Evolutionary conservation across 1,140 invertebrate species (phyloP).

Genomic region (Cyclargus thomasi): DNA sequence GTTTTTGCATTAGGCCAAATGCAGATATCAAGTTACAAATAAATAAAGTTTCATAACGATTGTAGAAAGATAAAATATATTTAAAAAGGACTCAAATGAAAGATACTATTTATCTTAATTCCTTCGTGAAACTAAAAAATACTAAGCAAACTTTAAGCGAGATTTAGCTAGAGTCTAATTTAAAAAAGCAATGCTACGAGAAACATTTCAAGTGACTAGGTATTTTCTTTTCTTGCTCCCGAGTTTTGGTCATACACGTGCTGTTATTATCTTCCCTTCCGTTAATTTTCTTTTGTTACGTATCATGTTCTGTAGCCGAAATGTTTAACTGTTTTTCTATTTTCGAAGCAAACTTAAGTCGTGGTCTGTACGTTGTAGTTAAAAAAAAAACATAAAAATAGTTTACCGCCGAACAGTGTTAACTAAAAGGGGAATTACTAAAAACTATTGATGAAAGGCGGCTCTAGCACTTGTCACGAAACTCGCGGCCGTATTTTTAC

Average conservation of each 20-base stretch:
- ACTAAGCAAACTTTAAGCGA: background rate
- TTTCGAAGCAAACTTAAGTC: too few relatives aligned
- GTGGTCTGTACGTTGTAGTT: too few relatives aligned
- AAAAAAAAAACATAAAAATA: too few relatives aligned
- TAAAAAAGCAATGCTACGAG: background rate
- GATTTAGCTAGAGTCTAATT: background rate
- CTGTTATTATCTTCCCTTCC: background rate
- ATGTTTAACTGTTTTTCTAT: too few relatives aligned
- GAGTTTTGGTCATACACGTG: constrained; percentile 1
- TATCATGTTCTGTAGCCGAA: background rate
- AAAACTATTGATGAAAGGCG: too few relatives aligned
- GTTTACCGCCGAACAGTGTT: too few relatives aligned
- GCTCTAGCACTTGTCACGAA: too few relatives aligned
- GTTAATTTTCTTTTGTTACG: background rate
- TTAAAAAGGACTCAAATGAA: background rate
- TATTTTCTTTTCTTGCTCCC: constrained; percentile 6
- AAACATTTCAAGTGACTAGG: background rate
- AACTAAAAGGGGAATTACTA: too few relatives aligned
- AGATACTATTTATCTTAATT: background rate
- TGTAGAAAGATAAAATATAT: background rate
- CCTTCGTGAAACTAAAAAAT: background rate
- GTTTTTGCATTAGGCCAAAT: too few relatives aligned
- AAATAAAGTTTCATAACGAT: too few relatives aligned
- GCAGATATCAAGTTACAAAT: too few relatives aligned
- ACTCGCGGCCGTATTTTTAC: too few relatives aligned